Evolutionary conservation across 2,888 invertebrate species (phyloP), one percentile per base, ranked within the genome.

Genomic region (Acleris laterana): DNA sequence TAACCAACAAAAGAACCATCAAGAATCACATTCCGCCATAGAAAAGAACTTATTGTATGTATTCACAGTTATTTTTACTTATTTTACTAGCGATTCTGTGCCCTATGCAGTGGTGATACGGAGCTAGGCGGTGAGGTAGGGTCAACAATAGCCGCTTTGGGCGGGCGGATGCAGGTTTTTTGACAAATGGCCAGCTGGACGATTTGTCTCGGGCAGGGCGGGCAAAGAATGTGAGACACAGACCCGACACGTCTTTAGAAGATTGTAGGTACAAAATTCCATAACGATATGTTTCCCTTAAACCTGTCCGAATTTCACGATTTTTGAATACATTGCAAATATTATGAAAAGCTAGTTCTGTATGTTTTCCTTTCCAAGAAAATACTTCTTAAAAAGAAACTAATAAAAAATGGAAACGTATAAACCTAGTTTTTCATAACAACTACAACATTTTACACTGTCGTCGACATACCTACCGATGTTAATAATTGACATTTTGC

Each of bases 141-240:
- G 72, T 73, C 72, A 68, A 89, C 86, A 90, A 90, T 86, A 83
- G 80, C 85, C 85, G 88, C 87, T 91, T 90, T 88, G 87, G 85
- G 81, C 77, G 79, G 83, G 85, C 92, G 92, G 91, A 92, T 89
- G 90, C 89, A 92, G 88, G 90, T 89, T 90, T 91, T 93, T 90
- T 93, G 93, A 93, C 87, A 93, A 93, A 93, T 92, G 91, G 88
- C 90, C 87, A 87, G 84, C 84, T 82, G 83, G 88, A 79, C 88
- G 88, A 91, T 92, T 92, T 93, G 91, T 92, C 92, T 90, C 88
- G 82, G 79, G 85, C 80, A 83, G 90, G 90, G 91, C 88, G 89
- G 85, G 71, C 89, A 89, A 71, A 88, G 92, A 91, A 46, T 55
- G 5, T 6, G 20, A 7, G 2, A 22, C 22, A 20, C 20, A 55